phyloP scores from a whole-genome alignment of 2,797 vertebrate genomes.

The Pitangus sulphuratus region DNA sequence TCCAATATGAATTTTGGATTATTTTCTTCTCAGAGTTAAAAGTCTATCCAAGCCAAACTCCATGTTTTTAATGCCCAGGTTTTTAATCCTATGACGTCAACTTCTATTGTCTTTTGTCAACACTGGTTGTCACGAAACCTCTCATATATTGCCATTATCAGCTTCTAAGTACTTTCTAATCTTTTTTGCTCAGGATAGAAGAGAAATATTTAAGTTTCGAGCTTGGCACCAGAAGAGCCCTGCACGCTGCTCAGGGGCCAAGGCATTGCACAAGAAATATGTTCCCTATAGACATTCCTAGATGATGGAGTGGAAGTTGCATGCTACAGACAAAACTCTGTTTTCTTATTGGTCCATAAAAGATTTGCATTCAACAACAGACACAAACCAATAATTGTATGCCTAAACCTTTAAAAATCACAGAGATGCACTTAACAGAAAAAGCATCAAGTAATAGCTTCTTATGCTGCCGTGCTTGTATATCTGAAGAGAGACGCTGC shows the following conservation, averaged over 20 bases:
- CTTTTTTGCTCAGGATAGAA: not conserved
- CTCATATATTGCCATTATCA: not conserved
- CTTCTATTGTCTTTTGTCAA: not conserved
- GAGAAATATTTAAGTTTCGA: not conserved
- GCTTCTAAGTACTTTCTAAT: not conserved
- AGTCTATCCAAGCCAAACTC: not conserved
- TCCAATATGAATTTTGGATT: not conserved
- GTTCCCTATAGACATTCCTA: not conserved
- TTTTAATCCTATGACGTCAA: not conserved
- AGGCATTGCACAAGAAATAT: not conserved
- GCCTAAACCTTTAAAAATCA: conserved; percentile 17
- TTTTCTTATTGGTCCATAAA: conserved; percentile 39
- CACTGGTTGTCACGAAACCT: not conserved
- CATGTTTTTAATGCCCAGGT: not conserved
- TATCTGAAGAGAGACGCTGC: not conserved
- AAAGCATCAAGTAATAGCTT: not conserved
- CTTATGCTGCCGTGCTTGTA: not conserved
- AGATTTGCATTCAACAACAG: conserved; percentile 23
- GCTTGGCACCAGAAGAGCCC: not conserved
- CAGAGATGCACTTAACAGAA: not conserved
- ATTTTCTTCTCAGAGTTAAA: not conserved
- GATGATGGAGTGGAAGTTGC: not conserved
- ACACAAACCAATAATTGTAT: conserved; percentile 28
- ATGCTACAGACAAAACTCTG: conserved; percentile 3
- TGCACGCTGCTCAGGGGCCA: not conserved